Base-by-base conservation (phyloP, 2,888 invertebrate genomes). In the Rhynchonema sp. region DNA sequence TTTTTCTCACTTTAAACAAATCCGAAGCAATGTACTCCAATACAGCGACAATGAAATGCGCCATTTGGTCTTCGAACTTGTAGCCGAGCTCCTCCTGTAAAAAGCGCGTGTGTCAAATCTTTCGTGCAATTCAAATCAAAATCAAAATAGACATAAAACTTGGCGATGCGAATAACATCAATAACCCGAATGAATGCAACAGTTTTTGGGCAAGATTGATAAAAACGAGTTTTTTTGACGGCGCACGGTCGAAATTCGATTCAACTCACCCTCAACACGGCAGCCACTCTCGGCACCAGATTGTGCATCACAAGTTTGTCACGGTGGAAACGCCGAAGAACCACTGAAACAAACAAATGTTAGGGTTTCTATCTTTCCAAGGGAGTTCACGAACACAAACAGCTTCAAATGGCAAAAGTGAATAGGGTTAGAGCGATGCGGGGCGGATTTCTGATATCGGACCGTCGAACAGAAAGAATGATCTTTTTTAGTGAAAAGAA, bases 1-100 rank as follows among this genome's bases (percentile, higher is more conserved):
- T n/a, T n/a, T n/a, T n/a, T n/a, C n/a, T n/a, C n/a, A 82, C 82
- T 78, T 90, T 89, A 59, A 96, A 78, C 68, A 94, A 91, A 77
- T 96, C 94, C 1, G 87, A 86, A 65, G 89, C 86, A 66, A 94
- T 89, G 75, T 89, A 92, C 76, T 94, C 94, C 66, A 96, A 77
- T 54, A 94, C 88, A 56, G 88, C 90, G 55, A 88, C 86, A 71
- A 92, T 83, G 77, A 87, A 92, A 3, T 13, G 9, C 27, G 28
- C 54, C 17, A 28, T 27, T 6, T 6, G n/a, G n/a, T 49, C 49
- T 13, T 49, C 49, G 3, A 23, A 3, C n/a, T n/a, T 6, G n/a
- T 49, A 49, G n/a, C 49, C 49, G 49, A 49, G 49, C 49, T 49
- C 49, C 49, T 49, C 49, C 49, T 38, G 38, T 13, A 38, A 38